phyloP scores from a whole-genome alignment of 1,140 invertebrate species.

The Drosophila littoralis region DNA sequence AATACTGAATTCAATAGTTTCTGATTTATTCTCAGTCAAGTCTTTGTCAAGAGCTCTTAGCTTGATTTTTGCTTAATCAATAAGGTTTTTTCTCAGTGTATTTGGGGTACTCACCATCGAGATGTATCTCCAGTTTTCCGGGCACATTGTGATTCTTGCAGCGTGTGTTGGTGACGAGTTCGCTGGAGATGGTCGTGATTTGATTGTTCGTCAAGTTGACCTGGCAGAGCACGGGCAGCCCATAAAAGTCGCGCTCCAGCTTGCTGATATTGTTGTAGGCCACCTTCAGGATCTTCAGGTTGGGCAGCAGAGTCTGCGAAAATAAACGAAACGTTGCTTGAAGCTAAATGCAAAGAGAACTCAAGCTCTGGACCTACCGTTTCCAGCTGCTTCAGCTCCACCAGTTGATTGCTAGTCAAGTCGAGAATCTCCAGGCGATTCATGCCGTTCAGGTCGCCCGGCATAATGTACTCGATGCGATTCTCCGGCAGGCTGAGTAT shows the following conservation, averaged over 20 bases:
- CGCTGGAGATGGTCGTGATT: slow-evolving; percentile 88
- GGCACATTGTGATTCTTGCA: slow-evolving; percentile 91
- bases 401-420: slow-evolving; percentile 90
- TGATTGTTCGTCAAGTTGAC: slow-evolving; percentile 91
- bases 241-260: slow-evolving; percentile 91
- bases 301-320: slow-evolving; percentile 89
- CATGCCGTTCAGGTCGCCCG: slow-evolving; percentile 90
- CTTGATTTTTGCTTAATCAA: too few relatives aligned
- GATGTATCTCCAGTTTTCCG: slow-evolving; percentile 90
- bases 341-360: not conserved
- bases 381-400: slow-evolving; percentile 91
- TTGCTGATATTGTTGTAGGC: slow-evolving; percentile 90
- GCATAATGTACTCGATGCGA: slow-evolving; percentile 88
- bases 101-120: slow-evolving; percentile 87
- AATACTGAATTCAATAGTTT: too few relatives aligned
- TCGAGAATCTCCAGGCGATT: slow-evolving; percentile 89
- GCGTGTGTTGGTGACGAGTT: slow-evolving; percentile 90
- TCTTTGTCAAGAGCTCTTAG: too few relatives aligned
- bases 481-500: slow-evolving; percentile 91
- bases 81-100: too few relatives aligned
- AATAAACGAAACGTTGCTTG: not conserved
- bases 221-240: slow-evolving; percentile 90
- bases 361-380: slow-evolving; percentile 86
- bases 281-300: slow-evolving; percentile 90
- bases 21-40: too few relatives aligned